Evolutionary conservation across 1,140 invertebrate genomes (phyloP), one percentile per base, ranked within the genome.

Genomic region (Eriosoma lanigerum): DNA sequence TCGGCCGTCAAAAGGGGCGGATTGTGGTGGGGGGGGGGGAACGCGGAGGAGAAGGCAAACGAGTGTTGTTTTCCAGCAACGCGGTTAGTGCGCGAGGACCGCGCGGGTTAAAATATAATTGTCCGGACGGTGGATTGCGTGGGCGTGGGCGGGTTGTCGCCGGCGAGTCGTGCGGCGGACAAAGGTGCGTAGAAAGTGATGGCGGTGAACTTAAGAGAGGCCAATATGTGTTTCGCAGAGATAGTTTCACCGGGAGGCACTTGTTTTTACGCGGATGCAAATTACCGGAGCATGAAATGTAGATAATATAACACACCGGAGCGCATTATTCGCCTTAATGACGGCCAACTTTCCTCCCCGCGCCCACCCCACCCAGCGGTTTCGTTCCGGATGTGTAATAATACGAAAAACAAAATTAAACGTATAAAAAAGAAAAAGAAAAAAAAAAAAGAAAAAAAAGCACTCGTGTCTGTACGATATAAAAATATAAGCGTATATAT

Each of bases 281-380:
- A 78, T 78, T 78, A 78, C 75, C 75, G 44, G 75, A 78, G n/a
- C 75, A 60, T 78, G 38, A 78, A 78, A 46, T 29, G 56, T 62
- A 60, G 75, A 78, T 78, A 78, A 62, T 78, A 46, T 26, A 48
- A 68, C 24, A 52, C 46, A 32, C 46, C 68, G 68, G 46, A 52
- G 46, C 24, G 46, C 46, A n/a, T 72, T 72, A 52, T 68, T 48
- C 38, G 66, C 21, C 17, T 12, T 72, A 52, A 72, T 52, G 68
- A 68, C 24, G 68, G 26, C 68, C 48, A 72, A 52, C 48, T 72
- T 72, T 70, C 21, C 26, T 52, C 48, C 19, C 8, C 32, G n/a
- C 32, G 32, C 32, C 8, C 32, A 8, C 32, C 32, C 32, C 32
- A 38, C 8, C 32, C 8, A 3, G 3, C 46, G 17, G 17, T 50